A percentile compares a stretch with the other conserved stretches of the same genome.
Conservation (phyloP, 2,888 invertebrate species). For the Calameuta pallipes region DNA sequence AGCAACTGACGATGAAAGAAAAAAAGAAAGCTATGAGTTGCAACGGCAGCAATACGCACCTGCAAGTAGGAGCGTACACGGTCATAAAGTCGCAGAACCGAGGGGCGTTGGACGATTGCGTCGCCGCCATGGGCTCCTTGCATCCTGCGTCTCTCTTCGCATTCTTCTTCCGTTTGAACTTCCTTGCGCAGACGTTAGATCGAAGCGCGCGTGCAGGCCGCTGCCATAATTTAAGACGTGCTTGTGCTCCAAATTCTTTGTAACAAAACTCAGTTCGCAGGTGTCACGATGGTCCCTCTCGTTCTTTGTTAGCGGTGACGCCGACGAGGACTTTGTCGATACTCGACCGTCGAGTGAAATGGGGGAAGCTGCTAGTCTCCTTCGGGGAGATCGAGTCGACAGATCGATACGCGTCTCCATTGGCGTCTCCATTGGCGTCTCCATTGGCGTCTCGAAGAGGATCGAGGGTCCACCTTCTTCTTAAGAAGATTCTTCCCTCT, state of each 20-base stretch:
- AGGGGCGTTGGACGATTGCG: background rate
- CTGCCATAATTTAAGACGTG: slow-evolving; percentile 13
- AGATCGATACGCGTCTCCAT: background rate
- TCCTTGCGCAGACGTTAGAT: slow-evolving; percentile 8
- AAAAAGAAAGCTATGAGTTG: too few species aligned
- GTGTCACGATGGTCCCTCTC: background rate
- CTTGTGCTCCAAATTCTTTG: background rate
- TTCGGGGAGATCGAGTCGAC: background rate
- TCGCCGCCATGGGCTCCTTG: slow-evolving; percentile 5
- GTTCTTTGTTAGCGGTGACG: background rate
- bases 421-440: background rate
- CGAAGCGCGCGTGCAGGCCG: slow-evolving; percentile 1
- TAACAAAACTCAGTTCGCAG: slow-evolving; percentile 8
- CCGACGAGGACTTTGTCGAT: background rate
- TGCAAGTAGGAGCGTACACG: slow-evolving; percentile 12
- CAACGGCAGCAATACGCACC: slow-evolving; percentile 1
- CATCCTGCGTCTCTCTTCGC: slow-evolving; percentile 2
- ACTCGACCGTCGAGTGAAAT: too few species aligned
- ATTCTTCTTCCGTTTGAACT: slow-evolving; percentile 14
- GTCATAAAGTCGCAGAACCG: slow-evolving; percentile 6
- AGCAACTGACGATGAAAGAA: too few species aligned
- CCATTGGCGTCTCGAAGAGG: background rate
- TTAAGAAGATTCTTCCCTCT: background rate
- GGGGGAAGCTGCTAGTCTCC: background rate
- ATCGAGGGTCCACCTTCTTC: background rate